Evolutionary conservation across 2,888 invertebrate species (phyloP), one percentile per base, ranked within the genome.

Genomic region (Neoitamus cyanurus): DNA sequence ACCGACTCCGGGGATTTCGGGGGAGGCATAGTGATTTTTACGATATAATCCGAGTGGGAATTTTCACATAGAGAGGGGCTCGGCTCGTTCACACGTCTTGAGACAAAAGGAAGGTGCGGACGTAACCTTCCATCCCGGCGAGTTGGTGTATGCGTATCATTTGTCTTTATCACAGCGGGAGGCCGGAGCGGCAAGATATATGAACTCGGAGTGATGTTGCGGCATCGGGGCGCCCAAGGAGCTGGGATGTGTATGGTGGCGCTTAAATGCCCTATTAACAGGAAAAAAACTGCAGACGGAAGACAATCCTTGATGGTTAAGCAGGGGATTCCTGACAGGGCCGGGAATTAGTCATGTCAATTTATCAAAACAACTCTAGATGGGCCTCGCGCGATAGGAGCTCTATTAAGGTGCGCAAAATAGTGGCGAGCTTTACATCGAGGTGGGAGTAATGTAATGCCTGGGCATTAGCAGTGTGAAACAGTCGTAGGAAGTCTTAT

Each of bases 161-260:
- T 83, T 83, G 83, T 83, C 83, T 83, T 83, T 83, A 83, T 72
- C 72, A 37, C 72, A 83, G 83, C 72, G 72, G 70, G 83, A 36
- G 70, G 72, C 15, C 34, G n/a, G 30, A 25, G 46, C 4, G 72
- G 83, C 13, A 72, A 83, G 46, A 83, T 69, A 28, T 83, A 83
- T 83, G 72, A 77, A 42, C 42, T 42, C 28, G 46, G 46, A 37
- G 13, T 77, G 77, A 77, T 77, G 46, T 77, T 77, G 37, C 28
- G 77, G 77, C 13, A 46, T 42, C 36, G 46, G 77, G 30, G 42
- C 30, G 11, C 46, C 13, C 30, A 4, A 36, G 15, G 58, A 58
- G 58, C 25, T 20, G 15, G 2, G 7, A 82, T 36, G 37, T 69
- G 36, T 82, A 36, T 82, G 5, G 83, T 83, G 72, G 69, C 31